Conservation (phyloP, 1,140 invertebrate species). For the Anoplophora glabripennis region DNA sequence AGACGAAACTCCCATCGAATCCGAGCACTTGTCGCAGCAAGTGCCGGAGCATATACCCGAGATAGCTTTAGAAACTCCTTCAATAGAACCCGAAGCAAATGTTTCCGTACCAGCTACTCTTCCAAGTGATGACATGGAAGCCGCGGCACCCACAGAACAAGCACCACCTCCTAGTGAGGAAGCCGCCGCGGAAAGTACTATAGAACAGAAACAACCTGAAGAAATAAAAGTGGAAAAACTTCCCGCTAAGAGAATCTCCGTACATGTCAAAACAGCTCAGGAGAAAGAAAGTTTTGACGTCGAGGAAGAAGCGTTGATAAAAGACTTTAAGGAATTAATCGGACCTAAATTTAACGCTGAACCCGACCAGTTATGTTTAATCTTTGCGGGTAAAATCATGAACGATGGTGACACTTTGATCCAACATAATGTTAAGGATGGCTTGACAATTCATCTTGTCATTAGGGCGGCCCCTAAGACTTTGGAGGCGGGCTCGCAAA, state of each 20-base stretch:
- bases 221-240: conserved; percentile 27
- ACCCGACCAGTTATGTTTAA: conserved; percentile 89
- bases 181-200: background rate
- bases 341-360: conserved; percentile 86
- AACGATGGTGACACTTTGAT: conserved; percentile 91
- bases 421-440: conserved; percentile 93
- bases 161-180: too few relatives aligned
- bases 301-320: conserved; percentile 80
- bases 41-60: conserved; percentile 6
- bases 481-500: conserved; percentile 57
- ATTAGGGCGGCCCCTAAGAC: conserved; percentile 69
- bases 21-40: too few relatives aligned
- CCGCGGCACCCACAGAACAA: too few relatives aligned
- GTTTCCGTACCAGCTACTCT: background rate
- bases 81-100: background rate
- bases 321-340: conserved; percentile 89
- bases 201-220: conserved; percentile 1
- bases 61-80: conserved; percentile 2
- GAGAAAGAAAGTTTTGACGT: conserved; percentile 89
- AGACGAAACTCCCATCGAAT: conserved; percentile 36
- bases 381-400: conserved; percentile 99
- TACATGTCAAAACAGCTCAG: conserved; percentile 95
- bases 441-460: conserved; percentile 94
- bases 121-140: too few relatives aligned
- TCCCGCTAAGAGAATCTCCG: conserved; percentile 65